phyloP scores from a whole-genome alignment of 2,797 vertebrate genomes.

The Macropus fuliginosus region DNA sequence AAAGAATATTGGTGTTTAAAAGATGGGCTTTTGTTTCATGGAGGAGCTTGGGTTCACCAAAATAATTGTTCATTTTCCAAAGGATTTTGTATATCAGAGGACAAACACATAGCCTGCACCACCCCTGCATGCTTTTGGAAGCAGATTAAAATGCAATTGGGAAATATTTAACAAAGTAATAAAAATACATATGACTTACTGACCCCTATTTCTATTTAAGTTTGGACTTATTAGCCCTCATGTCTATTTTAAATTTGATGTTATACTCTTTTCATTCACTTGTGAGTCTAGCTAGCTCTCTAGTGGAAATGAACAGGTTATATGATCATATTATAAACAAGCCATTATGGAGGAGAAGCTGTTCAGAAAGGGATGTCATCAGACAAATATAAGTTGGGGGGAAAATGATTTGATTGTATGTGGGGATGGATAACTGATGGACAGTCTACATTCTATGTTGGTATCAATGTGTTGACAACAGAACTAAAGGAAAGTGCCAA shows the following conservation, averaged over 20 bases:
- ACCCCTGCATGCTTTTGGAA: not conserved
- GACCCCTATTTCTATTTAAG: not conserved
- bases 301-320: not conserved
- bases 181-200: not conserved
- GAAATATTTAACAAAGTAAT: not conserved
- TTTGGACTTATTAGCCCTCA: not conserved
- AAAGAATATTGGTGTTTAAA: not conserved
- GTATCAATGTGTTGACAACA: not conserved
- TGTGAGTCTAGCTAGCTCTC: not conserved
- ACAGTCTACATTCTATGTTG: not conserved
- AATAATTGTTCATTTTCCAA: not conserved
- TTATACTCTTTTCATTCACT: not conserved
- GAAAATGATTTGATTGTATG: not conserved
- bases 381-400: not conserved
- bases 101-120: not conserved
- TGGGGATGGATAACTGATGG: not conserved
- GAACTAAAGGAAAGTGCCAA: not conserved
- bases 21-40: not conserved
- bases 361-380: not conserved
- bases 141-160: not conserved
- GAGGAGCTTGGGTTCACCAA: not conserved
- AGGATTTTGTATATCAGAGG: not conserved
- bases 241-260: not conserved
- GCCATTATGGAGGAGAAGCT: not conserved
- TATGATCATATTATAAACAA: not conserved